phyloP scores from a whole-genome alignment of 1,140 invertebrate species.

The Chionoecetes opilio region DNA sequence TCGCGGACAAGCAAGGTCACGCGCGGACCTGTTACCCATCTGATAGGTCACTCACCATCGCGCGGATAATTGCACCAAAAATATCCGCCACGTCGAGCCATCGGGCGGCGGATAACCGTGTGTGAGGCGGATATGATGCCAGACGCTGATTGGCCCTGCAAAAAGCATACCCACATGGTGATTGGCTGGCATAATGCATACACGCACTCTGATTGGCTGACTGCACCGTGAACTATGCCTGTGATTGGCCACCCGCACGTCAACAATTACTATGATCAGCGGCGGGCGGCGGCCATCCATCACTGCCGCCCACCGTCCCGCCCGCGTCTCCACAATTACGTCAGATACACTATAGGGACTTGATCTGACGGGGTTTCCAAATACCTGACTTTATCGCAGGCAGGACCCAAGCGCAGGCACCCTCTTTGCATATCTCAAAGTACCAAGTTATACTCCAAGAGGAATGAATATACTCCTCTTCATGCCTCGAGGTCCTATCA shows the following conservation, averaged over 20 bases:
- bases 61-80: slow-evolving; percentile 9
- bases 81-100: not conserved
- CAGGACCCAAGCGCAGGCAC: not conserved
- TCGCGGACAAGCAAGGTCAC: slow-evolving; percentile 14
- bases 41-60: not conserved
- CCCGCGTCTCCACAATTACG: slow-evolving; percentile 35
- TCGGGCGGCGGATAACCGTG: not conserved
- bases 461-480: not conserved
- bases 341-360: not conserved
- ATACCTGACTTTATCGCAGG: slow-evolving; percentile 41
- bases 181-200: slow-evolving; percentile 49
- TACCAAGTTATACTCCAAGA: slow-evolving; percentile 20
- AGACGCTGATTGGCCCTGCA: slow-evolving; percentile 29
- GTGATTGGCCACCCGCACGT: slow-evolving; percentile 53
- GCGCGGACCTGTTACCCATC: not conserved
- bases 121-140: not conserved
- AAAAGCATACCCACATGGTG: not conserved
- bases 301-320: not conserved
- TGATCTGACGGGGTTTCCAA: slow-evolving; percentile 52
- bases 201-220: slow-evolving; percentile 39
- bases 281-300: slow-evolving; percentile 60
- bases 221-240: slow-evolving; percentile 74
- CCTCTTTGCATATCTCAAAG: slow-evolving; percentile 47
- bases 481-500: not conserved
- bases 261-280: slow-evolving; percentile 71